Evolutionary conservation across 2,113 vertebrate species (phyloP).

Genomic region (Bos taurus): ARS-UCD2.0 NC_037330.1:4316001-4316500

Average conservation of each 20-base stretch:
- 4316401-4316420: constrained; percentile 78
- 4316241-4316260: constrained; percentile 81
- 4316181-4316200: constrained; percentile 81
- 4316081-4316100: background rate
- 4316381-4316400: constrained; percentile 81
- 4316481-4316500: constrained; percentile 74
- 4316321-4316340: constrained; percentile 83
- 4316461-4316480: constrained; percentile 77
- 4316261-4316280: constrained; percentile 86
- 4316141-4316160: constrained; percentile 67
- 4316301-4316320: constrained; percentile 83
- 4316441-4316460: constrained; percentile 78
- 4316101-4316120: constrained; percentile 13
- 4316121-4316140: constrained; percentile 72
- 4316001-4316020: background rate
- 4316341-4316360: constrained; percentile 81
- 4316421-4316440: constrained; percentile 79
- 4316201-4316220: constrained; percentile 83
- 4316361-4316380: constrained; percentile 79
- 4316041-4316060: background rate
- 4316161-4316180: constrained; percentile 80
- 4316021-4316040: background rate
- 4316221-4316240: constrained; percentile 81
- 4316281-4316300: constrained; percentile 77
- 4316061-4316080: background rate